A percentile compares a stretch with the other conserved stretches of the same genome.
Conservation (phyloP, 1,140 invertebrate genomes). For the Drosophila malerkotliana region DNA sequence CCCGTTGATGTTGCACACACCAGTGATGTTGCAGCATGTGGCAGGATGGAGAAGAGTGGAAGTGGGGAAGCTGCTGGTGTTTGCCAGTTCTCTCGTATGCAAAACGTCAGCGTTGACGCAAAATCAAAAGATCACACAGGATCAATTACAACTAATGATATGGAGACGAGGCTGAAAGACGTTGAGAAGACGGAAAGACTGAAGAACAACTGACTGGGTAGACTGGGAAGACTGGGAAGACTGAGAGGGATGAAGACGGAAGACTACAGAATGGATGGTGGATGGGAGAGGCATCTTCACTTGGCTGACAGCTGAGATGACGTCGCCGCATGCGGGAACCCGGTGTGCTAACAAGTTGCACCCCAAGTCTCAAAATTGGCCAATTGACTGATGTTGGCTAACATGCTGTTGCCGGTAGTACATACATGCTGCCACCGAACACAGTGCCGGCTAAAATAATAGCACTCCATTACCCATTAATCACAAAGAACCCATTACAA, state of each 20-base stretch:
- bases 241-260: conserved; percentile 2
- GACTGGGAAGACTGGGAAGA: not conserved
- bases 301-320: conserved; percentile 53
- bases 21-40: conserved; percentile 15
- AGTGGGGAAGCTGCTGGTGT: conserved; percentile 56
- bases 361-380: conserved; percentile 65
- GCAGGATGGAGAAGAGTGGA: not conserved
- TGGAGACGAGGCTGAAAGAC: conserved; percentile 45
- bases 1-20: conserved; percentile 20
- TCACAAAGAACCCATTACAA: not conserved
- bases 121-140: conserved; percentile 82
- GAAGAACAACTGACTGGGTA: not conserved
- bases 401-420: not conserved
- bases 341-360: conserved; percentile 73
- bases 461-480: conserved; percentile 4
- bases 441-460: conserved; percentile 13
- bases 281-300: conserved; percentile 42
- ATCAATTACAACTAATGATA: conserved; percentile 83
- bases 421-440: not conserved
- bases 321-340: conserved; percentile 67
- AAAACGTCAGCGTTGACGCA: conserved; percentile 77
- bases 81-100: conserved; percentile 46
- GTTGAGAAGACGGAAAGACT: not conserved
- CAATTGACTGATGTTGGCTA: conserved; percentile 48
- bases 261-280: conserved; percentile 14